Conservation (phyloP, 1,140 invertebrate genomes). For the Pissodes strobi region DNA sequence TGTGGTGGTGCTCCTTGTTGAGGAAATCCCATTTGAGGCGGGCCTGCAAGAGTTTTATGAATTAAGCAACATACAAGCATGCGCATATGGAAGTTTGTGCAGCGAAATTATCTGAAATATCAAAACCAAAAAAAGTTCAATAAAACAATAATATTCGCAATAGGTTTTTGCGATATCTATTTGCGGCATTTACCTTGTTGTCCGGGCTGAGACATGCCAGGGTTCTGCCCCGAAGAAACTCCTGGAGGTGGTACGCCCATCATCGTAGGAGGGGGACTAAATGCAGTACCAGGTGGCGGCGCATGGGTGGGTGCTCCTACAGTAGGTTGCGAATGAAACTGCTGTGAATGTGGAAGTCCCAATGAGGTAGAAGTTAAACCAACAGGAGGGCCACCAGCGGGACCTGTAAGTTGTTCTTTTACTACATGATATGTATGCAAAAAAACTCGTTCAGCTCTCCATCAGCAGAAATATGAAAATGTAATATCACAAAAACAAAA, state of each 20-base stretch:
- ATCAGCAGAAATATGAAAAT: too few species aligned
- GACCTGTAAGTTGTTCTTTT: neutral
- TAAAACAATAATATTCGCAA: too few species aligned
- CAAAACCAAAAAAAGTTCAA: too few species aligned
- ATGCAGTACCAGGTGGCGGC: neutral
- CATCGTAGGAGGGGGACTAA: constrained; percentile 16
- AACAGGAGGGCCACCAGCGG: neutral
- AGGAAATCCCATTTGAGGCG: constrained; percentile 19
- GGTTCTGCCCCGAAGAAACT: constrained; percentile 25
- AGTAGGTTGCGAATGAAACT: neutral
- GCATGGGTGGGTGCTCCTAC: neutral
- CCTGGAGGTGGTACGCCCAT: constrained; percentile 2
- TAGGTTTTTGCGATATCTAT: too few species aligned
- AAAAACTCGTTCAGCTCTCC: neutral
- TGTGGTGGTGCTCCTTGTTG: constrained; percentile 33
- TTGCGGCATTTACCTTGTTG: neutral
- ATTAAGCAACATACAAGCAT: too few species aligned
- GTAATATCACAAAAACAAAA: too few species aligned
- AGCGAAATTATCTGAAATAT: too few species aligned
- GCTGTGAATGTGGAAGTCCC: constrained; percentile 24
- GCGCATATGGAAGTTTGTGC: too few species aligned
- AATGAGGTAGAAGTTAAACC: constrained; percentile 4
- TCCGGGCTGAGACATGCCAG: neutral
- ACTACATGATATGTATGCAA: neutral
- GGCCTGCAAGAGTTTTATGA: neutral